Evolutionary conservation across 2,888 invertebrate species (phyloP), one percentile per base, ranked within the genome.

Genomic region (Archips crataeganus): DNA sequence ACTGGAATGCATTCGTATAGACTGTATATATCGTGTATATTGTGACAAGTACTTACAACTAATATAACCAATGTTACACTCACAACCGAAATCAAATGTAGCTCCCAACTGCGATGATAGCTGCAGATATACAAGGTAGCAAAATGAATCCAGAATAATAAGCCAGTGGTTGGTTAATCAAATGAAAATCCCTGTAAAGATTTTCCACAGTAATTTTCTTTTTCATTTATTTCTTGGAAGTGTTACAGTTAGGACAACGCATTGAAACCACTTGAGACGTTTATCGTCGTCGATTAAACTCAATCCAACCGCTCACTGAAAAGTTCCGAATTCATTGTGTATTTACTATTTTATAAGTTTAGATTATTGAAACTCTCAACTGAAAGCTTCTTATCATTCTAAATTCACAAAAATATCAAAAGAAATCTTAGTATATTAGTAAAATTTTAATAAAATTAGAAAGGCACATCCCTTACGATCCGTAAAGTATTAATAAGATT

Each of bases 61-160:
- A 76, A 79, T 47, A 82, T 76, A 79, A 75, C 76, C 79, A 76
- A 76, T 77, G 75, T 80, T 80, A 76, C 79, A 80, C 85, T 90
- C 90, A 89, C 90, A 90, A 90, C 89, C 89, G 79, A 85, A 85
- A 80, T 79, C 81, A 80, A 83, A 82, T 77, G 77, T 63, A 70
- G 74, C 66, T 34, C 51, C 32, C 63, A 63, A 57, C 32, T 11
- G 57, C 57, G 47, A 39, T 39, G 39, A 4, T 23, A 4, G 39
- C 6, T 39, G 4, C 4, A 39, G 3, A 39, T 39, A 39, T 6
- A 39, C 39, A 5, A 39, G 6, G 39, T 39, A 39, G 1, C 39
- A 39, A 39, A 39, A 39, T 39, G 39, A 6, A 39, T 39, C 6
- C 39, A 4, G 39, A 39, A 39, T 39, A 39, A 39, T 39, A 4